Conservation (phyloP, 2,113 vertebrate species). For the Phylloscopus trochiloides region DNA sequence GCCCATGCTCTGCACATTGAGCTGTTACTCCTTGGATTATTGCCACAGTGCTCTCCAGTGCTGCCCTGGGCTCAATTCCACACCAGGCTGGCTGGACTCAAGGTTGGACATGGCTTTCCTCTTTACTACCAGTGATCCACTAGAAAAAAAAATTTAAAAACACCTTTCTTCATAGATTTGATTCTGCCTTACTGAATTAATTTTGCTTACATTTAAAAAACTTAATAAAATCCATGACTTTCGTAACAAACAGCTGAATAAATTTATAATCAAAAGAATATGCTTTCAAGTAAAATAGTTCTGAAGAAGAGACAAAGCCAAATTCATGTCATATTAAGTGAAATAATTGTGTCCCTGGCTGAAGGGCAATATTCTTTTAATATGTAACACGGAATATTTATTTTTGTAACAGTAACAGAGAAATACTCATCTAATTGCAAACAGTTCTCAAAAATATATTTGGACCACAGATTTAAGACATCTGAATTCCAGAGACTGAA, state of each 20-base stretch:
- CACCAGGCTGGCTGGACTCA: accelerated
- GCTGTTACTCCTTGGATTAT: not conserved
- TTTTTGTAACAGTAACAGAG: conserved; percentile 44
- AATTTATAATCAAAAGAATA: not conserved
- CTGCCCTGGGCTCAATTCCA: not conserved
- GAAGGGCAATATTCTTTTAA: conserved; percentile 18
- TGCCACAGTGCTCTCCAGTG: not conserved
- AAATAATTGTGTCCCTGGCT: not conserved
- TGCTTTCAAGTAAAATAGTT: conserved; percentile 28
- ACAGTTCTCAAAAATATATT: conserved; percentile 9
- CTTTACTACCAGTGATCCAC: not conserved
- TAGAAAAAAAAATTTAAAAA: not conserved
- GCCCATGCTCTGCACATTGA: not conserved
- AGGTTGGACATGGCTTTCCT: not conserved
- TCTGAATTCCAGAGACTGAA: conserved; percentile 26
- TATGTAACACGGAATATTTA: conserved; percentile 35
- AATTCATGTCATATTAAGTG: not conserved
- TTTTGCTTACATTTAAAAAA: not conserved
- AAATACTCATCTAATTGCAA: conserved; percentile 47
- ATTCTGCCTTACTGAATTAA: not conserved
- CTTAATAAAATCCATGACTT: not conserved
- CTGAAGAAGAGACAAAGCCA: conserved; percentile 24
- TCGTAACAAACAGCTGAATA: not conserved
- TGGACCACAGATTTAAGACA: conserved; percentile 28
- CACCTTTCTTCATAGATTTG: not conserved